These are phyloP conservation scores for Clarias fuscus DNA, from an alignment of 2,797 vertebrate genomes.

Conservation along the genomic window DNA sequence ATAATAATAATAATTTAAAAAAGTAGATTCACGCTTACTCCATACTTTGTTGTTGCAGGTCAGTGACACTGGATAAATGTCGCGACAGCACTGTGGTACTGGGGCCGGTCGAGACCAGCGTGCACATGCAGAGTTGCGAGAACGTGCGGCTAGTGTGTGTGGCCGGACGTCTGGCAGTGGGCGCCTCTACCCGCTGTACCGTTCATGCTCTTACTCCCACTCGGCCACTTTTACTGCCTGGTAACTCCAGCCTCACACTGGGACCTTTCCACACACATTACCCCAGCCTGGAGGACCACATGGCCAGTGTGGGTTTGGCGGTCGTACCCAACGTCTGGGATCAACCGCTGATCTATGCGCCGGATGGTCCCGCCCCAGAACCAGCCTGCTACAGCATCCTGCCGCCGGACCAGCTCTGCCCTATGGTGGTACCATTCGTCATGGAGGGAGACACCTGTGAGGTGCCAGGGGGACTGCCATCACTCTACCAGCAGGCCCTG, in stretches of 20 bases:
- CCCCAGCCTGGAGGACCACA: conserved; percentile 93
- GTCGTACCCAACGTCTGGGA: conserved; percentile 93
- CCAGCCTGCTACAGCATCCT: conserved; percentile 78
- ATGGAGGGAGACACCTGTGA: conserved; percentile 95
- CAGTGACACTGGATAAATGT: conserved; percentile 92
- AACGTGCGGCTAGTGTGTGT: conserved; percentile 82
- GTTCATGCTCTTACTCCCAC: conserved; percentile 86
- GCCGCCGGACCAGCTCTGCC: conserved; percentile 80
- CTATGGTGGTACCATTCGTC: conserved; percentile 87
- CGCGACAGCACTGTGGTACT: conserved; percentile 87
- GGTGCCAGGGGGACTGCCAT: conserved; percentile 86
- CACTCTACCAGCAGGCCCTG: conserved; percentile 78
- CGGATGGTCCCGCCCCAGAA: conserved; percentile 70
- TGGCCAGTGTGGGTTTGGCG: conserved; percentile 91
- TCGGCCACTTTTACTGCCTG: conserved; percentile 85
- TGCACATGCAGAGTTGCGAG: conserved; percentile 90
- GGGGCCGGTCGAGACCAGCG: conserved; percentile 85
- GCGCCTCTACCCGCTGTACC: conserved; percentile 78
- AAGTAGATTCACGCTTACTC: not conserved
- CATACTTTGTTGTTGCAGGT: conserved; percentile 70
- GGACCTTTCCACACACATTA: conserved; percentile 94
- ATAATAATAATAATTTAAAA: not conserved
- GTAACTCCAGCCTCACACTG: conserved; percentile 83
- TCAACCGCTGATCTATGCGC: conserved; percentile 81
- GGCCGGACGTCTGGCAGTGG: conserved; percentile 79